Conservation (phyloP, 35 echinoderm and acorn worm genomes). For the Stichopus chloronotus region DNA sequence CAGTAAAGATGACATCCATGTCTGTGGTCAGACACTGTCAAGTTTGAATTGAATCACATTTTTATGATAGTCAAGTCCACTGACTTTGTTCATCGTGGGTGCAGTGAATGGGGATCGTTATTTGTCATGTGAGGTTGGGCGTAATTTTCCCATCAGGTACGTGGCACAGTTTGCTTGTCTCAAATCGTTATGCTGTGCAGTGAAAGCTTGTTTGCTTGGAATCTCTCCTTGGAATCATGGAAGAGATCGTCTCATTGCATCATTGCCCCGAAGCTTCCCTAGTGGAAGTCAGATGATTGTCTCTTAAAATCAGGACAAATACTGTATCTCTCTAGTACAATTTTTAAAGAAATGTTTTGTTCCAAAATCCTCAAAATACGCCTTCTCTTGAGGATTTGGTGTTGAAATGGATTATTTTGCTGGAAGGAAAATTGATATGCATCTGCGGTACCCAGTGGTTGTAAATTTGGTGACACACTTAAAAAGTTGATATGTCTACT, state of each 20-base stretch:
- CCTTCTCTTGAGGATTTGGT: not conserved
- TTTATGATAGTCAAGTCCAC: too few relatives aligned
- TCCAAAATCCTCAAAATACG: not conserved
- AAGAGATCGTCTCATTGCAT: not conserved
- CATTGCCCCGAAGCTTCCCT: not conserved
- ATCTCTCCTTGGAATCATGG: not conserved
- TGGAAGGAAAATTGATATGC: not conserved
- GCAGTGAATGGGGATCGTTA: too few relatives aligned
- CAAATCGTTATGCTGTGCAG: not conserved
- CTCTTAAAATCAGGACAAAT: not conserved
- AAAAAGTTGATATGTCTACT: too few relatives aligned
- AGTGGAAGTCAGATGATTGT: not conserved
- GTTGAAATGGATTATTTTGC: conserved; percentile 5
- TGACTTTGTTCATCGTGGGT: too few relatives aligned
- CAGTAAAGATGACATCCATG: too few relatives aligned
- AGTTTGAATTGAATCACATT: too few relatives aligned
- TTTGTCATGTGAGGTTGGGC: too few relatives aligned
- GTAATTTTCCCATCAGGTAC: not conserved
- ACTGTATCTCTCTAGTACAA: not conserved
- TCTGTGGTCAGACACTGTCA: too few relatives aligned
- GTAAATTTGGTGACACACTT: too few relatives aligned
- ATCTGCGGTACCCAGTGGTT: not conserved
- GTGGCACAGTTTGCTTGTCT: not conserved
- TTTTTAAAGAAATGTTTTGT: not conserved
- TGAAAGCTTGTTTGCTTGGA: not conserved